Evolutionary conservation across 2,888 invertebrate species (phyloP).

Genomic region (Campopleginae sp.): DNA sequence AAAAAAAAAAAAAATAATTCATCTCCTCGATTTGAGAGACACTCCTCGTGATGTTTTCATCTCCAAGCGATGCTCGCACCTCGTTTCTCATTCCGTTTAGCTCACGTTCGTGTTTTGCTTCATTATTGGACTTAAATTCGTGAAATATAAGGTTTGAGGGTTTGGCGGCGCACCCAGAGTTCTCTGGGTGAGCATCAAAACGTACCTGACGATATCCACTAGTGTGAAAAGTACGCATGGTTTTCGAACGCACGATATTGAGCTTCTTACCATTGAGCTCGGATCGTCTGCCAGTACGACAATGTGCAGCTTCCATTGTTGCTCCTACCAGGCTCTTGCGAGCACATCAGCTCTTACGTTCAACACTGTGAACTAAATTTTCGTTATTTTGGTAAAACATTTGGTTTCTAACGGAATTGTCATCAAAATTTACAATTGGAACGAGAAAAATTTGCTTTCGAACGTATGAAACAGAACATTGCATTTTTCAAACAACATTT

Average conservation of each 20-base stretch:
- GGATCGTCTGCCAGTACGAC: conserved; percentile 41
- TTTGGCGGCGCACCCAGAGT: not conserved
- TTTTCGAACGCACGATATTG: not conserved
- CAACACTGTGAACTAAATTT: conserved; percentile 11
- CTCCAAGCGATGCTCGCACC: not conserved
- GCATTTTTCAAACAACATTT: too few species aligned
- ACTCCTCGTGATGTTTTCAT: not conserved
- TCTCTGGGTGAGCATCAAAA: conserved; percentile 11
- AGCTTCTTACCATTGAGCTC: conserved; percentile 33
- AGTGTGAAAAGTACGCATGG: not conserved
- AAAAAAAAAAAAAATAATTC: not conserved
- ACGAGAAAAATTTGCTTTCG: too few species aligned
- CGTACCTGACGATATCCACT: not conserved
- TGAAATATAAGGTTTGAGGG: conserved; percentile 19
- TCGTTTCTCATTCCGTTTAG: not conserved
- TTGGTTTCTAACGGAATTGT: too few species aligned
- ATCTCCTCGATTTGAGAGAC: not conserved
- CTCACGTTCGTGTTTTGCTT: not conserved
- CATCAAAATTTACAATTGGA: too few species aligned
- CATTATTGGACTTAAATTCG: conserved; percentile 20
- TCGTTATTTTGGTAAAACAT: too few species aligned
- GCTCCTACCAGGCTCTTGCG: conserved; percentile 19
- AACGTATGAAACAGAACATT: too few species aligned
- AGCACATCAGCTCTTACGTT: too few species aligned
- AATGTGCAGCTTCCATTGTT: conserved; percentile 59